Conservation (phyloP, 2,888 invertebrate genomes). For the Diadegma fenestrale region DNA sequence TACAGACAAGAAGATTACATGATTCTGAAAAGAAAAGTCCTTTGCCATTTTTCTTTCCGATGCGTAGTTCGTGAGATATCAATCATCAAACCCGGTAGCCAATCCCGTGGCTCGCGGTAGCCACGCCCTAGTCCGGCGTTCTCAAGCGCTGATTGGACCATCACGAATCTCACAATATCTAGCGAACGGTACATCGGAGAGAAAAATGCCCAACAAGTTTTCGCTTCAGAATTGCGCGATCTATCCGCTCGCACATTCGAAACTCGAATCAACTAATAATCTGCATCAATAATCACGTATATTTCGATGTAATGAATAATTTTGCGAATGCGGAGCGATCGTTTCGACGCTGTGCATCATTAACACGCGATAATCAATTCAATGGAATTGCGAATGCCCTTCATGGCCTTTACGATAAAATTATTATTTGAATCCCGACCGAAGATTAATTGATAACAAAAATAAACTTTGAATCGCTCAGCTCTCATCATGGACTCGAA, state of each 20-base stretch:
- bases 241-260: neutral
- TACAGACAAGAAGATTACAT: neutral
- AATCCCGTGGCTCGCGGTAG: neutral
- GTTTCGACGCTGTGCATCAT: neutral
- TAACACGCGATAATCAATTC: neutral
- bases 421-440: neutral
- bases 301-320: neutral
- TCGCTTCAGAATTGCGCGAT: neutral
- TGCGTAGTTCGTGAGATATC: neutral
- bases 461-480: neutral
- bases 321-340: neutral
- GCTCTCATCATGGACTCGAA: neutral
- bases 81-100: neutral
- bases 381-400: neutral
- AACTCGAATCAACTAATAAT: neutral
- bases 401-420: neutral
- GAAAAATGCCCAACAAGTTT: neutral
- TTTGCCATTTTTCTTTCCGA: neutral
- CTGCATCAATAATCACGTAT: neutral
- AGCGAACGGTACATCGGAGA: neutral
- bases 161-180: neutral
- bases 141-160: neutral
- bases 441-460: neutral
- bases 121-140: neutral
- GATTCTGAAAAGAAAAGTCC: neutral